Evolutionary conservation across 2,797 vertebrate species (phyloP).

Genomic region (Avahi laniger): DNA sequence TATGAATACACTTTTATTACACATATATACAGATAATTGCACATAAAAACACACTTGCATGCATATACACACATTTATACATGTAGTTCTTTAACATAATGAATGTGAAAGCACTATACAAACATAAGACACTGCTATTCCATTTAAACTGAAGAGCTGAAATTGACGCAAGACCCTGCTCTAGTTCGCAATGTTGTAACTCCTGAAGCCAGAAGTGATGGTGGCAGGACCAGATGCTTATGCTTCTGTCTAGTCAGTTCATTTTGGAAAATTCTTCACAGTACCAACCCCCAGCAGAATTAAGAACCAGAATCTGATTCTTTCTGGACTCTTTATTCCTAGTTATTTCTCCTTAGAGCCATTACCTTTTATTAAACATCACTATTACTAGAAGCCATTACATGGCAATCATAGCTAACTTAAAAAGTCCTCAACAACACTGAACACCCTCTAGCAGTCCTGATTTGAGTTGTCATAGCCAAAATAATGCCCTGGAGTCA

Average conservation of each 20-base stretch:
- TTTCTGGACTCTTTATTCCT: not conserved
- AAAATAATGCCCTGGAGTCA: not conserved
- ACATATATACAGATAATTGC: not conserved
- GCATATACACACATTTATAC: conserved; percentile 16
- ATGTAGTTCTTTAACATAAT: conserved; percentile 30
- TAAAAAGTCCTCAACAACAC: conserved; percentile 5
- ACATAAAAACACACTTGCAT: conserved; percentile 3
- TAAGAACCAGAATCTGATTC: conserved; percentile 20
- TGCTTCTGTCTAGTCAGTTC: not conserved
- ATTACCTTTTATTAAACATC: not conserved
- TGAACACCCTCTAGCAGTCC: not conserved
- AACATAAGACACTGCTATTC: not conserved
- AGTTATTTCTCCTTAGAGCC: not conserved
- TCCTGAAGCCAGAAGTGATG: not conserved
- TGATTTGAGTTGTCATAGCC: not conserved
- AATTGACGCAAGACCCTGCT: not conserved
- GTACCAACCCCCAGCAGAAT: not conserved
- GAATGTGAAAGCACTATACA: not conserved
- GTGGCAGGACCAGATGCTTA: not conserved
- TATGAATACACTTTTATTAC: conserved; percentile 26
- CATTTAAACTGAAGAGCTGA: not conserved
- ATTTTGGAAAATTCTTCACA: conserved; percentile 14
- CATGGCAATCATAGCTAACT: not conserved
- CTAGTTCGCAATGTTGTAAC: not conserved
- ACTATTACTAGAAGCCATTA: not conserved